Evolutionary conservation across 2,113 vertebrate species (phyloP), one percentile per base, ranked within the genome.

Genomic region (Chitala chitala): DNA sequence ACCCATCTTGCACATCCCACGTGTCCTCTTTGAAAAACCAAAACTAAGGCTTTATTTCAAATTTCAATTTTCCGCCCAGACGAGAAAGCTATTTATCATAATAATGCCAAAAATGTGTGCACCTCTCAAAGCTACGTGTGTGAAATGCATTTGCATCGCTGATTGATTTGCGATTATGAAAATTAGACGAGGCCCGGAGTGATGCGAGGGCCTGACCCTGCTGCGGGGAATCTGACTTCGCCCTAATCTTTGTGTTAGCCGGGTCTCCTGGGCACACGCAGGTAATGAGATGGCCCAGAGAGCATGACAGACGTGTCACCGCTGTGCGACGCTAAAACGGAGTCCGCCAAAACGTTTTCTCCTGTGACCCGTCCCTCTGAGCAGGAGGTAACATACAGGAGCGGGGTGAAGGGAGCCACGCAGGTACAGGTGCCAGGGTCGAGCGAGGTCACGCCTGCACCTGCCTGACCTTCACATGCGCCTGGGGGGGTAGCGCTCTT

Each of bases 121-220:
- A 92, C 82, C 79, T 91, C 92, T 92, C 89, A 91, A 91, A 94
- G 90, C 90, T 89, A 88, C 87, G 92, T 92, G 93, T 93, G 93
- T 93, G 91, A 96, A 96, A 98, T 96, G 96, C 95, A 98, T 99
- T 96, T 96, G 92, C 93, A 92, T 92, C 91, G 94, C 94, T 94
- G 93, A 81, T 92, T 79, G 86, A 86, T 78, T 84, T 81, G 86
- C 87, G 95, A 97, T 94, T 92, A 94, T 94, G 91, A 92, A 94
- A 92, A 90, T 89, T 86, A 72, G 88, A 40, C 58, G 64, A 24
- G 17, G 6, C 90, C 85, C 12, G 31, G 5, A n/a, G 91, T 94
- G 89, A 89, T 89, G 90, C 10, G 66, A 0, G 44, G 1, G 44
- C 13, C 26, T 20, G 26, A 51, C 8, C 3, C 15, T n/a, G 7